Evolutionary conservation across 2,888 invertebrate genomes (phyloP), one percentile per base, ranked within the genome.

Genomic region (Heliothis peltigera): DNA sequence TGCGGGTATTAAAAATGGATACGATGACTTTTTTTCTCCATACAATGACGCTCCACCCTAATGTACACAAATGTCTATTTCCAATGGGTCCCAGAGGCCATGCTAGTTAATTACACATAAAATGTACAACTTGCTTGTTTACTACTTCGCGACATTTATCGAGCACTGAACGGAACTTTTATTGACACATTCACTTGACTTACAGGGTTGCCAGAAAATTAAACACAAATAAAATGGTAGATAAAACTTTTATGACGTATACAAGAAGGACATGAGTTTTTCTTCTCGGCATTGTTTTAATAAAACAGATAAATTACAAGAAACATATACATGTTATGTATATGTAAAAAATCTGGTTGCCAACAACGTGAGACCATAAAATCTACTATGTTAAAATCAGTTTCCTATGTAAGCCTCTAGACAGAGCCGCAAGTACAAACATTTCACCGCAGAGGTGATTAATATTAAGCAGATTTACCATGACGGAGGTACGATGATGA

Each of bases 41-140:
- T n/a, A n/a, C n/a, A n/a, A n/a, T n/a, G n/a, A n/a, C n/a, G n/a
- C n/a, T n/a, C n/a, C n/a, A n/a, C n/a, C n/a, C n/a, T n/a, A n/a
- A n/a, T n/a, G 53, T 66, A 70, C 75, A 74, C 54, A 75, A 68
- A 67, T 60, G 55, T 35, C 28, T 54, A 15, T 46, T 46, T 53
- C 19, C 10, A 44, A 53, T 28, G 49, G 47, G 65, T 68, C 72
- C 77, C 32, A n/a, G 39, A 32, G 49, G 48, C 39, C 49, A 15
- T 46, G 73, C 76, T 79, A 81, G 82, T 90, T 92, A 91, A 92
- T 91, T 91, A 88, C 90, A 92, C 89, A 91, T 92, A 91, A 92
- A 93, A 87, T 86, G 87, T 82, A 87, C 86, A 87, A 89, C 84
- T 32, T 85, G 87, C 84, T 83, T 89, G 89, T 90, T 91, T 88